Conservation (phyloP, 2,797 vertebrate genomes). For the Poecilia gillii region DNA sequence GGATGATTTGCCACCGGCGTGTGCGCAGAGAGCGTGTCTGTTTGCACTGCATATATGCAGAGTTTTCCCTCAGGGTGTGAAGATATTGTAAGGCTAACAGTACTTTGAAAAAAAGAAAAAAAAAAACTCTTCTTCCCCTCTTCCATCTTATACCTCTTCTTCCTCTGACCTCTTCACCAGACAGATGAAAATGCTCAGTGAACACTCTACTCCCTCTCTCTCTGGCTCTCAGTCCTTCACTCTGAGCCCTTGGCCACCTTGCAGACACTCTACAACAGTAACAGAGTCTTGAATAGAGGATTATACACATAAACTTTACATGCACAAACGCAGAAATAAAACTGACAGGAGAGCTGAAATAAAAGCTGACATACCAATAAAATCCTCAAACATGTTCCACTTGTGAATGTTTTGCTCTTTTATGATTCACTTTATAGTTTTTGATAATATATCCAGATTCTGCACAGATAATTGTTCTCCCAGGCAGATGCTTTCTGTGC, state of each 20-base stretch:
- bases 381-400: neutral
- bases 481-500: slow-evolving; percentile 29
- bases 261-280: slow-evolving; percentile 35
- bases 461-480: slow-evolving; percentile 30
- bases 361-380: neutral
- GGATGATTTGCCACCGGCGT: slow-evolving; percentile 54
- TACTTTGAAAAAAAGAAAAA: slow-evolving; percentile 33
- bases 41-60: slow-evolving; percentile 30
- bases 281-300: slow-evolving; percentile 21
- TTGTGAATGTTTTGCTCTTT: slow-evolving; percentile 17
- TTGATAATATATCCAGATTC: slow-evolving; percentile 19
- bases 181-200: slow-evolving; percentile 53
- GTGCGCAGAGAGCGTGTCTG: slow-evolving; percentile 23
- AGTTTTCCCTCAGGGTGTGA: slow-evolving; percentile 58
- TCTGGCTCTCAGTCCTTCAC: slow-evolving; percentile 49
- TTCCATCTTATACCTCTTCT: slow-evolving; percentile 29
- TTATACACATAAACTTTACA: slow-evolving; percentile 54
- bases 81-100: slow-evolving; percentile 45
- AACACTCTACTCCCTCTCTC: slow-evolving; percentile 42
- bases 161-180: slow-evolving; percentile 45
- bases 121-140: slow-evolving; percentile 5
- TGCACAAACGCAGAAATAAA: slow-evolving; percentile 34
- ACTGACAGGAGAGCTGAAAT: slow-evolving; percentile 26
- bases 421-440: slow-evolving; percentile 32
- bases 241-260: slow-evolving; percentile 49